Conservation (phyloP, 2,797 vertebrate species). For the Sebastes umbrosus region DNA sequence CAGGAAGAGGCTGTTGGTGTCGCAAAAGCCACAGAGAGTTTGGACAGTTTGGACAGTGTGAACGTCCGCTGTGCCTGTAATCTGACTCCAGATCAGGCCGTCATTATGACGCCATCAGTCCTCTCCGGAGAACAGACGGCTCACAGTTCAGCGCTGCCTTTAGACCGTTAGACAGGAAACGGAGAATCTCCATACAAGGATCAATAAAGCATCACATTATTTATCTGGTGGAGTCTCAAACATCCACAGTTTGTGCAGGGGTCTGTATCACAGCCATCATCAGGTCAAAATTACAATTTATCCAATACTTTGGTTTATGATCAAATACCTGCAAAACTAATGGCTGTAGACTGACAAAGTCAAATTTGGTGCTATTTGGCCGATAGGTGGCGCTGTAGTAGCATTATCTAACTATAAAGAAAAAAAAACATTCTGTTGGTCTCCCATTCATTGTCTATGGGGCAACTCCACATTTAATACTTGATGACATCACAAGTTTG, state of each 20-base stretch:
- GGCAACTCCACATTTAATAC: no score
- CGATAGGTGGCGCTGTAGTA: no score
- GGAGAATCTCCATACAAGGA: background rate
- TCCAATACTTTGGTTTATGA: no score
- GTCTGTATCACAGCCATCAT: background rate
- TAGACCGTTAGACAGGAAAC: background rate
- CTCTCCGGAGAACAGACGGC: background rate
- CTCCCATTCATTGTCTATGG: no score
- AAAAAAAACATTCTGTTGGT: no score
- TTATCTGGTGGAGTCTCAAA: background rate
- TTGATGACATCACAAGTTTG: no score
- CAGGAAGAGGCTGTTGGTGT: background rate
- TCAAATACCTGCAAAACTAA: no score
- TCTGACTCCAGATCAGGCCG: background rate
- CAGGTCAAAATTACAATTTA: no score
- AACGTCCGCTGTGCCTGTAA: background rate
- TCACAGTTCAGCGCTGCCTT: background rate
- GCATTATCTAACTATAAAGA: no score
- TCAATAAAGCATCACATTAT: background rate
- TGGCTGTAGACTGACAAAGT: no score
- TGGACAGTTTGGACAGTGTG: background rate
- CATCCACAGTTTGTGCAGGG: background rate
- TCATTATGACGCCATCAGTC: background rate
- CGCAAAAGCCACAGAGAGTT: background rate
- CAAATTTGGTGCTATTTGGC: no score